phyloP scores from a whole-genome alignment of 2,113 vertebrate genomes.

The Prietella phreatophila region DNA sequence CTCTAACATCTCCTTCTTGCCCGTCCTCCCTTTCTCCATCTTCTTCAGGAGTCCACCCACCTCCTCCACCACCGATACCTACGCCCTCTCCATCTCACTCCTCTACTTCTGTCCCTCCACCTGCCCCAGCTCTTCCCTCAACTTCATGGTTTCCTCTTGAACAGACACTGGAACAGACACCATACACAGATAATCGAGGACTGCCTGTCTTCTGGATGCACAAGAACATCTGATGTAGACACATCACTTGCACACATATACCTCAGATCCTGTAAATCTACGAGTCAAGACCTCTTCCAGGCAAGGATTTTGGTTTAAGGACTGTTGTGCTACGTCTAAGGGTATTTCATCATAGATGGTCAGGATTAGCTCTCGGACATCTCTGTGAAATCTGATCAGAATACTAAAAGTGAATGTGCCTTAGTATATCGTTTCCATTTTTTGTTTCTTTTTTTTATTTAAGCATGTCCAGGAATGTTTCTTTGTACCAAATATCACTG shows the following conservation, averaged over 20 bases:
- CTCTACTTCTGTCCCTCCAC: not conserved
- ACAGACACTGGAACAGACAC: slow-evolving; percentile 74
- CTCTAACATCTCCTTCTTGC: not conserved
- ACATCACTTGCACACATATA: not conserved
- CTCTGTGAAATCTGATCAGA: not conserved
- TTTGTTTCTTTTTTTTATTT: not conserved
- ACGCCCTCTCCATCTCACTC: slow-evolving; percentile 5
- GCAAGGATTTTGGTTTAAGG: not conserved
- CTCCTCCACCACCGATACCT: slow-evolving; percentile 8
- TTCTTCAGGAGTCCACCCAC: not conserved
- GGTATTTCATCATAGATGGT: not conserved
- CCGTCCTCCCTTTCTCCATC: not conserved
- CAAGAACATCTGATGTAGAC: slow-evolving; percentile 78
- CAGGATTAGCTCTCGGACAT: not conserved
- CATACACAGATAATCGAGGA: slow-evolving; percentile 81
- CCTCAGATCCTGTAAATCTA: not conserved
- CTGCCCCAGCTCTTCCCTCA: slow-evolving; percentile 29
- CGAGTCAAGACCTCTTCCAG: not conserved
- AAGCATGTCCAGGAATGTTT: not conserved
- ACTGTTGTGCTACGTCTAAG: not conserved
- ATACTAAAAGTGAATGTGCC: slow-evolving; percentile 36
- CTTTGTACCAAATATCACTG: not conserved
- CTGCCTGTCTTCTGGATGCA: slow-evolving; percentile 93
- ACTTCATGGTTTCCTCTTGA: slow-evolving; percentile 37
- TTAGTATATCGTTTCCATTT: not conserved